A percentile compares a stretch with the other conserved stretches of the same genome.
These are phyloP conservation scores for Odontomachus brunneus DNA, from an alignment of 1,140 invertebrate genomes.

Conservation along the genomic window DNA sequence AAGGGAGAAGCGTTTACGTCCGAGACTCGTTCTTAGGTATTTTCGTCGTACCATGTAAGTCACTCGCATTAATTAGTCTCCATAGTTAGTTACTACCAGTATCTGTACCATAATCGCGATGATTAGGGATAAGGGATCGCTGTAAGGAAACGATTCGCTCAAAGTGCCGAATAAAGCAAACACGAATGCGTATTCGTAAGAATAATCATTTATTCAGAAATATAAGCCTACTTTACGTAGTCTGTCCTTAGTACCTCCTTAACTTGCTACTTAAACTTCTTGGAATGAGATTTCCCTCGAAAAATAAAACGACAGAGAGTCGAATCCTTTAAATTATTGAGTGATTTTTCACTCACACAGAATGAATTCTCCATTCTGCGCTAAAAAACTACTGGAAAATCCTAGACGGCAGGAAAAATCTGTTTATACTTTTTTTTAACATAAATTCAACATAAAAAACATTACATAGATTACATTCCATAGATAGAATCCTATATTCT, in stretches of 20 bases:
- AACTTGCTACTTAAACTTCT: neutral
- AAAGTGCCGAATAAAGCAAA: constrained; percentile 69
- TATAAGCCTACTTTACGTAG: constrained; percentile 10
- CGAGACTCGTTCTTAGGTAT: constrained; percentile 42
- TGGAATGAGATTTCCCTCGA: too few species aligned
- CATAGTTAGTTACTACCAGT: constrained; percentile 30
- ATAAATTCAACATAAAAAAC: too few species aligned
- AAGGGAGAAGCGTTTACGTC: constrained; percentile 22
- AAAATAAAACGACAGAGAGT: too few species aligned
- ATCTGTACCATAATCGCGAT: constrained; percentile 32
- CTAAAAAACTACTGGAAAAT: too few species aligned
- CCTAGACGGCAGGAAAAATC: too few species aligned
- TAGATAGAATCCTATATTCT: too few species aligned
- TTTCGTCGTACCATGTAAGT: constrained; percentile 23
- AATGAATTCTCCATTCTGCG: too few species aligned
- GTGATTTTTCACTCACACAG: too few species aligned
- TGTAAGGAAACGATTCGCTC: constrained; percentile 67
- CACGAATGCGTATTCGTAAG: constrained; percentile 24
- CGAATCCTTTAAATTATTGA: too few species aligned
- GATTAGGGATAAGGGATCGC: constrained; percentile 11
- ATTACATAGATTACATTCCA: too few species aligned
- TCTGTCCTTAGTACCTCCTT: neutral
- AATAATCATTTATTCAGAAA: constrained; percentile 44
- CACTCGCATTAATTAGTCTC: constrained; percentile 39
- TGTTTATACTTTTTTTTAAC: too few species aligned